Base-by-base conservation (phyloP, 1,140 invertebrate species). In the Mamestra configurata region DNA sequence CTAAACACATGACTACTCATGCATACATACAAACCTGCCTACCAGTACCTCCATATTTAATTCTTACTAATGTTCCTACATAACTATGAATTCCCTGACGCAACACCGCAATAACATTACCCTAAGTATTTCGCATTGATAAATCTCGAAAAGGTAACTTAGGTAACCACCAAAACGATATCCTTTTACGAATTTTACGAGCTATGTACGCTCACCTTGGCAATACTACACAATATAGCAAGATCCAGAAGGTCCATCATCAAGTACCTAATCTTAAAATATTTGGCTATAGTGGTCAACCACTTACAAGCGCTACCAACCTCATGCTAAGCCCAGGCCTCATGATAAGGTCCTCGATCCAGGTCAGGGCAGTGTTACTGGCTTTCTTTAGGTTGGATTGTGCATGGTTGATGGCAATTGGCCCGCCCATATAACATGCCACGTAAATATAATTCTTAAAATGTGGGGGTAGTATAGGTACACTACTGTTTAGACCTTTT, bases 141-240 rank as follows among this genome's bases (percentile, higher is more conserved):
- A 53, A 22, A 53, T 53, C 57, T 61, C 15, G 6, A 61, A 31
- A 61, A 61, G 57, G 57, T 31, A 61, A 31, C 6, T n/a, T n/a
- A n/a, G n/a, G n/a, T n/a, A n/a, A n/a, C 15, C 27, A 61, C 57
- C 57, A 35, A 61, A 61, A 31, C 5, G 13, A 20, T 61, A 61
- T n/a, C 51, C 51, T 53, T 53, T 53, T 53, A 10, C 27, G 15
- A 8, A 61, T 61, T 31, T 61, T 57, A 57, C 22, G 24, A 57
- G 22, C 11, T 20, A 53, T 53, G 18, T 57, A 1, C 55, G 55
- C 24, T 57, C 13, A 31, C 55, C 24, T 57, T 57, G 24, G 55
- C 20, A 53, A 53, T 22, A 22, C 15, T 22, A 7, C 6, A 0
- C 4, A 2, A 8, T 2, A 8, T 15, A 22, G 18, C 6, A 22